Evolutionary conservation across 2,888 invertebrate genomes (phyloP).

Genomic region (Tipula vernalis): DNA sequence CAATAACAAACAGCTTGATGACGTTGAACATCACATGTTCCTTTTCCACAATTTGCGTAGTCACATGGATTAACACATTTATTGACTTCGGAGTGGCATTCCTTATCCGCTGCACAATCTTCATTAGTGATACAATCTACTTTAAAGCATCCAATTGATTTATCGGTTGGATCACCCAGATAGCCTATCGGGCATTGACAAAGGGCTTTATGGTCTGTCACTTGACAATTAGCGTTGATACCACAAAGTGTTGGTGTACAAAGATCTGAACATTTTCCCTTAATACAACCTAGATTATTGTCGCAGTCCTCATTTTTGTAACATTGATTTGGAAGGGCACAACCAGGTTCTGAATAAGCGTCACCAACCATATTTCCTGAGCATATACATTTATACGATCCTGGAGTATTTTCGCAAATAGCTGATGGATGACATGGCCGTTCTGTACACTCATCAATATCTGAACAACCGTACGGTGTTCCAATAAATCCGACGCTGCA

Average conservation of each 20-base stretch:
- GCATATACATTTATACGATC: constrained; percentile 70
- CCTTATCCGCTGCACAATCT: constrained; percentile 63
- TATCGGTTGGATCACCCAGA: constrained; percentile 67
- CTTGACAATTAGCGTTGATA: constrained; percentile 60
- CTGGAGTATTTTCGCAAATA: constrained; percentile 63
- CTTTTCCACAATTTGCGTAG: constrained; percentile 63
- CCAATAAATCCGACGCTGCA: constrained; percentile 65
- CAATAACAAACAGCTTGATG: constrained; percentile 66
- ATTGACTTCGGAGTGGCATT: constrained; percentile 60
- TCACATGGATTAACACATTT: constrained; percentile 80
- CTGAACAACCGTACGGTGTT: constrained; percentile 60
- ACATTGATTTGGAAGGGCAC: constrained; percentile 65
- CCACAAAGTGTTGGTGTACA: constrained; percentile 64
- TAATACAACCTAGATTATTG: constrained; percentile 59
- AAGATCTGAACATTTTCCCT: constrained; percentile 69
- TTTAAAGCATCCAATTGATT: constrained; percentile 70
- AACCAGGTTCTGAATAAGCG: constrained; percentile 57
- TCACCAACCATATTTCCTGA: constrained; percentile 68
- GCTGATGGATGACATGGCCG: constrained; percentile 70
- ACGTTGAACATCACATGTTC: constrained; percentile 57
- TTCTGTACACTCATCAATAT: constrained; percentile 71
- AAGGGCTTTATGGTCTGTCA: constrained; percentile 54
- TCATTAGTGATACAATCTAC: constrained; percentile 71
- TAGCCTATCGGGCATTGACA: constrained; percentile 72
- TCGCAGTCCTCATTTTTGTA: constrained; percentile 59